Evolutionary conservation across 2,797 vertebrate species (phyloP).

Genomic region (Melanotaenia parkinsoni): DNA sequence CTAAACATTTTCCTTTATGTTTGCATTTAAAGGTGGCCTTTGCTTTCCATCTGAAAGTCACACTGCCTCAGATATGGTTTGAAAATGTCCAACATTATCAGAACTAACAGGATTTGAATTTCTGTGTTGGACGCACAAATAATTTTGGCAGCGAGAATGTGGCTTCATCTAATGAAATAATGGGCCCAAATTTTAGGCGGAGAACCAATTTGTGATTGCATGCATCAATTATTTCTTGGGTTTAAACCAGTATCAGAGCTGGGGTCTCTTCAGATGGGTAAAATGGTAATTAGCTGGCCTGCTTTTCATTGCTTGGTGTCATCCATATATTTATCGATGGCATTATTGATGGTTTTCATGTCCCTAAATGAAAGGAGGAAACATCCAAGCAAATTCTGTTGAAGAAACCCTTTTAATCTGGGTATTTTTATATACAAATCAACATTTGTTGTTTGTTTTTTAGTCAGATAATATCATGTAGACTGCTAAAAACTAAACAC

Average conservation of each 20-base stretch:
- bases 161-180: conserved; percentile 87
- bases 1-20: conserved; percentile 50
- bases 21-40: conserved; percentile 60
- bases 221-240: conserved; percentile 86
- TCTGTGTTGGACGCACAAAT: conserved; percentile 83
- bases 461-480: conserved; percentile 38
- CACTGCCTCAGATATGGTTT: conserved; percentile 66
- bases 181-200: conserved; percentile 84
- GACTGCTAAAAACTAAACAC: conserved; percentile 13
- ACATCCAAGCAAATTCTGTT: conserved; percentile 31
- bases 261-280: conserved; percentile 78
- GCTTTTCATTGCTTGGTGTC: conserved; percentile 55
- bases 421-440: conserved; percentile 28
- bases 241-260: conserved; percentile 81
- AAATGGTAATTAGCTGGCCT: conserved; percentile 81
- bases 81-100: conserved; percentile 74
- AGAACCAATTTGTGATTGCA: conserved; percentile 87
- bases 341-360: conserved; percentile 55
- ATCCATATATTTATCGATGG: conserved; percentile 70
- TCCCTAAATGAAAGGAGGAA: conserved; percentile 34
- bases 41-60: conserved; percentile 66
- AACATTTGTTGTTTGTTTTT: conserved; percentile 25
- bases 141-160: conserved; percentile 81
- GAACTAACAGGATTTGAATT: conserved; percentile 84
- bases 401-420: conserved; percentile 34